Evolutionary conservation across 64 coral and sea anemone species (phyloP).

Genomic region (Porites australiensis): DNA sequence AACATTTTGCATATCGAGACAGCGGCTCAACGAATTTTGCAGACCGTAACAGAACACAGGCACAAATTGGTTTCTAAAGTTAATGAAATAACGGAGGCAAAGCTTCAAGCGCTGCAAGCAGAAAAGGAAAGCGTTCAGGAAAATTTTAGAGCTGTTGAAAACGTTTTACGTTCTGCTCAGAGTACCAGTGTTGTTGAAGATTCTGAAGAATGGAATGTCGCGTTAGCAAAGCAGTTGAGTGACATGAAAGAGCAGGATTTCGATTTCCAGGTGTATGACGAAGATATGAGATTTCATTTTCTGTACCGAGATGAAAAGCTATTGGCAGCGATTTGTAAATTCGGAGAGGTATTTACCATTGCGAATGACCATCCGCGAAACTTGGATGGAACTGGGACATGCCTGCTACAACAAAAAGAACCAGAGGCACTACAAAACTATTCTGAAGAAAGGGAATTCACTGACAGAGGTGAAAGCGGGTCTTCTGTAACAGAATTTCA

Average conservation of each 20-base stretch:
- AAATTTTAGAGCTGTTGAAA: slow-evolving; percentile 4
- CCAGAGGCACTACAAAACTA: no score
- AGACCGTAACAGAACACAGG: background rate
- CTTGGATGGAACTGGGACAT: background rate
- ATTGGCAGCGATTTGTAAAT: slow-evolving; percentile 23
- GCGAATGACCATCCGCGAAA: background rate
- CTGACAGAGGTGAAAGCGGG: background rate
- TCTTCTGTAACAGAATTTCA: background rate
- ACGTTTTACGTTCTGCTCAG: background rate
- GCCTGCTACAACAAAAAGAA: background rate
- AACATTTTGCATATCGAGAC: slow-evolving; percentile 8
- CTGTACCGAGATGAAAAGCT: background rate
- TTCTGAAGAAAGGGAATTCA: no score
- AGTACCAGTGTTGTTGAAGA: background rate
- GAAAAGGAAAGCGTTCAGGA: slow-evolving; percentile 6
- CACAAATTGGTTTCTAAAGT: slow-evolving; percentile 21
- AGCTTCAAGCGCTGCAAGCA: background rate
- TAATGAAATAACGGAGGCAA: slow-evolving; percentile 1
- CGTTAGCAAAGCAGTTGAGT: background rate
- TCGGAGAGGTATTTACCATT: background rate
- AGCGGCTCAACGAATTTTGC: background rate
- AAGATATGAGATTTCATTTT: slow-evolving; percentile 15
- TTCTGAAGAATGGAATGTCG: background rate
- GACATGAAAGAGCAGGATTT: background rate
- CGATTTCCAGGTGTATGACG: slow-evolving; percentile 16